A percentile compares a stretch with the other conserved stretches of the same genome.
These are phyloP conservation scores for Drosophila subquinaria DNA, from an alignment of 2,888 invertebrate genomes.

Conservation along the genomic window DNA sequence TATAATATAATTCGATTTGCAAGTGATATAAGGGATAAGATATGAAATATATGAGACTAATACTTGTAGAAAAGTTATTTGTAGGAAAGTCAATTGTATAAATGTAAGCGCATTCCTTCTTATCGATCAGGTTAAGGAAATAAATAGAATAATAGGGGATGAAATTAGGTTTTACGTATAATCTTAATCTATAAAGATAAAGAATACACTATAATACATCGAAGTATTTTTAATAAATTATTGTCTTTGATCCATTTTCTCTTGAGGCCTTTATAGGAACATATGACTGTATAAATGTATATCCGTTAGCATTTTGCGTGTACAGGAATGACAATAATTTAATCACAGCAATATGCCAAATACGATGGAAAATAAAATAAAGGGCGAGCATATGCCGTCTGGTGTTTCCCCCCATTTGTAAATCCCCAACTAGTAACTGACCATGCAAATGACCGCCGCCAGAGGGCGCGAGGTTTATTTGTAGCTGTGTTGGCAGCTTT, in stretches of 20 bases:
- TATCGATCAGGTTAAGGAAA: background rate
- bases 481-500: constrained; percentile 45
- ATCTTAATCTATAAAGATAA: too few relatives aligned
- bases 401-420: background rate
- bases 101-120: background rate
- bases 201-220: too few relatives aligned
- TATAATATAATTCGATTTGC: constrained; percentile 35
- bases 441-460: constrained; percentile 21
- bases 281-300: background rate
- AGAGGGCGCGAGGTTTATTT: constrained; percentile 51
- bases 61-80: background rate
- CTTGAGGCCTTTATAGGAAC: background rate
- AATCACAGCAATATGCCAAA: background rate
- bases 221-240: too few relatives aligned
- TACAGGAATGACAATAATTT: background rate
- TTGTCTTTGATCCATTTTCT: background rate
- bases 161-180: background rate
- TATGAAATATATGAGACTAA: background rate
- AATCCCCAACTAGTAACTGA: constrained; percentile 10
- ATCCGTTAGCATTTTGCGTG: background rate
- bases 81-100: background rate
- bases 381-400: background rate
- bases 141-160: background rate
- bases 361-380: background rate
- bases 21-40: constrained; percentile 3